Percentiles rank a stretch among this genome's conserved stretches.
These are phyloP conservation scores for Microtus richardsoni DNA, from an alignment of 2,113 vertebrate genomes.

Conservation along the genomic window DNA sequence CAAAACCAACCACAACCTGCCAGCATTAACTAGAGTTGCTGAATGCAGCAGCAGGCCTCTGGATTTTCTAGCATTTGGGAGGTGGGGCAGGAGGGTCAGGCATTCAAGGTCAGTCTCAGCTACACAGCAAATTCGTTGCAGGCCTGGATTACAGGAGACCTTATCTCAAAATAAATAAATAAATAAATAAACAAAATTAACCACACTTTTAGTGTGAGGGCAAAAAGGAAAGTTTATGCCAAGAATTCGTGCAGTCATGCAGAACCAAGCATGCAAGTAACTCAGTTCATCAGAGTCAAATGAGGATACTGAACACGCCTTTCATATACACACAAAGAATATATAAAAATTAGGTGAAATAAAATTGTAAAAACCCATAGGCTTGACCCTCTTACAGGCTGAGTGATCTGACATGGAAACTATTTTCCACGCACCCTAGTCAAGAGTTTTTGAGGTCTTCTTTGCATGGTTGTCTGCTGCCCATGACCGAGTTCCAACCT, in stretches of 20 bases:
- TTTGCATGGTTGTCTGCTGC: not conserved
- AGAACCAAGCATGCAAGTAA: constrained; percentile 72
- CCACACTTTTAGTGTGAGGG: constrained; percentile 58
- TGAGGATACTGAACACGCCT: constrained; percentile 9
- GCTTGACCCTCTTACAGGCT: not conserved
- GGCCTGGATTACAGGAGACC: not conserved
- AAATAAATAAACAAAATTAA: constrained; percentile 6
- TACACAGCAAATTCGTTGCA: not conserved
- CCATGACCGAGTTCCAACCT: not conserved
- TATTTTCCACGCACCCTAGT: constrained; percentile 4
- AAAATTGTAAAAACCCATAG: not conserved
- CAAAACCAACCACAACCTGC: not conserved
- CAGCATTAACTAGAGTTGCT: not conserved
- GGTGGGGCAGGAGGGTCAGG: not conserved
- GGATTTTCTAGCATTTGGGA: not conserved
- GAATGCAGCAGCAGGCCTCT: not conserved
- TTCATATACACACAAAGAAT: constrained; percentile 32
- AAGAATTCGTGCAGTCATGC: constrained; percentile 68
- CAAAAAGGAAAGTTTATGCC: constrained; percentile 66
- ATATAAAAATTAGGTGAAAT: not conserved
- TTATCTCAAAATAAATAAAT: not conserved
- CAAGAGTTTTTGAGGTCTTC: not conserved
- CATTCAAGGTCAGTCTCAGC: not conserved
- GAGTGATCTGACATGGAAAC: not conserved
- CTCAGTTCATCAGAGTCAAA: constrained; percentile 67